Percentiles rank a stretch among this genome's conserved stretches.
These are phyloP conservation scores for Ditula angustiorana DNA, from an alignment of 2,888 invertebrate species.

Conservation along the genomic window DNA sequence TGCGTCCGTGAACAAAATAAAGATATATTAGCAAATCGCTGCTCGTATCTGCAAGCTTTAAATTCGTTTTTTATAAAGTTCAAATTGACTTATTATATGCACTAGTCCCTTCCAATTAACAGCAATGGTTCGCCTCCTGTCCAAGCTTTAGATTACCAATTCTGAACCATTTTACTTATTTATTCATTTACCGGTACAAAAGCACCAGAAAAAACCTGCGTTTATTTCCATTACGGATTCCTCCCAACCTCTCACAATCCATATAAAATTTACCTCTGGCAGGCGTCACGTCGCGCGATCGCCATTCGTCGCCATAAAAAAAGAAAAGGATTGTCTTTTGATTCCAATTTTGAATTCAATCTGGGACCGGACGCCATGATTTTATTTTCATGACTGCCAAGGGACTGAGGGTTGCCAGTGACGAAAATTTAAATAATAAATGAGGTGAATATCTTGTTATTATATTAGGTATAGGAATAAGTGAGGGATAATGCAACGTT, in stretches of 20 bases:
- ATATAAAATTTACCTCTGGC: constrained; percentile 77
- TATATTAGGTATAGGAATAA: constrained; percentile 58
- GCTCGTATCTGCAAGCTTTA: no score
- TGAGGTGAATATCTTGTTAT: constrained; percentile 64
- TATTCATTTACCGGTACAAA: constrained; percentile 8
- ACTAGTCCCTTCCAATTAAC: no score
- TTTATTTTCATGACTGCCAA: constrained; percentile 82
- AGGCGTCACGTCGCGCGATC: constrained; percentile 59
- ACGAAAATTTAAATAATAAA: constrained; percentile 74
- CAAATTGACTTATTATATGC: no score
- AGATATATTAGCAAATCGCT: no score
- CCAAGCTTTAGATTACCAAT: not conserved
- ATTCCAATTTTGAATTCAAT: constrained; percentile 84
- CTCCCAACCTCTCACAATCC: constrained; percentile 55
- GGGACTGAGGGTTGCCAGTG: constrained; percentile 65
- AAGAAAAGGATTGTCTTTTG: constrained; percentile 80
- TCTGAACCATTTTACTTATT: constrained; percentile 1
- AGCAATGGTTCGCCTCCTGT: not conserved
- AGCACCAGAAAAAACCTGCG: constrained; percentile 5
- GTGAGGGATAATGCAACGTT: constrained; percentile 56
- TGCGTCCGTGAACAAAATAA: no score
- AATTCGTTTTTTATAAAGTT: no score
- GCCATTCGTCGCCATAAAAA: constrained; percentile 77
- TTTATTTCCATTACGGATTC: constrained; percentile 40
- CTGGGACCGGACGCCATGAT: constrained; percentile 79